Evolutionary conservation across 2,797 vertebrate genomes (phyloP).

Genomic region (Galagoides demidoff): DNA sequence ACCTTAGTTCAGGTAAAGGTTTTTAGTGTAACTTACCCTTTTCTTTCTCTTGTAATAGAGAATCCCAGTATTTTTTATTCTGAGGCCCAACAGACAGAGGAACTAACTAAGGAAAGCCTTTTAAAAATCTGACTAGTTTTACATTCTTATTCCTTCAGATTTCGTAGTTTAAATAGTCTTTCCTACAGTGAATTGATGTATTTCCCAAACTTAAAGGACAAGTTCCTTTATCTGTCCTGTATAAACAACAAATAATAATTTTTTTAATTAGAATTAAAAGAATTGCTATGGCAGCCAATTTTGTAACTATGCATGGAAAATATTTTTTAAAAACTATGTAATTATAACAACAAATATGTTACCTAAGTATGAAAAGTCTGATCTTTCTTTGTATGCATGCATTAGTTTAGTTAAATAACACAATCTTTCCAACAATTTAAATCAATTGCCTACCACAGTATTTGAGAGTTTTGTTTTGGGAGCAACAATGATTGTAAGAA

Average conservation of each 20-base stretch:
- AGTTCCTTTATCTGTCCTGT: neutral
- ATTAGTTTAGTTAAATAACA: slow-evolving; percentile 1
- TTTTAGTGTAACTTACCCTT: neutral
- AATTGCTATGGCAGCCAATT: neutral
- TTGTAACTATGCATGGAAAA: neutral
- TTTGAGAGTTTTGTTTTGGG: neutral
- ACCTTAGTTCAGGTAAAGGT: slow-evolving; percentile 54
- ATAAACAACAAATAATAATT: slow-evolving; percentile 5
- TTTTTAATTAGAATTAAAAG: neutral
- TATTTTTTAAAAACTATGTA: neutral
- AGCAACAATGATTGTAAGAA: neutral
- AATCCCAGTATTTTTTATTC: neutral
- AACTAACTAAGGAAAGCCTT: neutral
- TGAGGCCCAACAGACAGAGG: neutral
- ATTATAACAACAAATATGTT: neutral
- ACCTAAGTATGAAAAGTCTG: neutral
- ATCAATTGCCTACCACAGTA: neutral
- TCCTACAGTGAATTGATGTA: neutral
- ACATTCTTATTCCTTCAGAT: neutral
- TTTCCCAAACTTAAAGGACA: neutral
- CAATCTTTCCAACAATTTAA: neutral
- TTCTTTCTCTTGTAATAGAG: neutral
- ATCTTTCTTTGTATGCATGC: neutral
- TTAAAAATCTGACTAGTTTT: slow-evolving; percentile 2
- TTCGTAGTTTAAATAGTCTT: neutral